Percentiles rank a stretch among this genome's conserved stretches.
These are phyloP conservation scores for Oreonectes daqikongensis DNA, from an alignment of 2,797 vertebrate genomes.

Conservation along the genomic window DNA sequence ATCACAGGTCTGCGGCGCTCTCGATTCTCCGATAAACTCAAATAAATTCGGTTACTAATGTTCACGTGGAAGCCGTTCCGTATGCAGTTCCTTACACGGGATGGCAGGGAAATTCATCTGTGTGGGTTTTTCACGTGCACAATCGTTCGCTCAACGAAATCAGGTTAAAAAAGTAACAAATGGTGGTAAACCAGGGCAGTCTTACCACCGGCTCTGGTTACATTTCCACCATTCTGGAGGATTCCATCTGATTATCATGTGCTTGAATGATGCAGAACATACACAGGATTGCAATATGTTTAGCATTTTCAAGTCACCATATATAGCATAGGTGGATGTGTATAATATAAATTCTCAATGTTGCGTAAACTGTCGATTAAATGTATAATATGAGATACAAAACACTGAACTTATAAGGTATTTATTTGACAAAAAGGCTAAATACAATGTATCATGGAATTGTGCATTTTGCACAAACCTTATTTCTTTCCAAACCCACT, in stretches of 20 bases:
- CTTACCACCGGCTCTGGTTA: not conserved
- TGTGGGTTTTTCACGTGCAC: slow-evolving; percentile 32
- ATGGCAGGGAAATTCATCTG: slow-evolving; percentile 41
- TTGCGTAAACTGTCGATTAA: too few species aligned
- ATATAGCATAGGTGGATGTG: too few species aligned
- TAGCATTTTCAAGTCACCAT: too few species aligned
- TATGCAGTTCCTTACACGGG: not conserved
- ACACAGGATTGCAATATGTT: not conserved
- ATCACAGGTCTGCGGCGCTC: slow-evolving; percentile 67
- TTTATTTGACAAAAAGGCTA: too few species aligned
- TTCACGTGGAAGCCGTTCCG: slow-evolving; percentile 29
- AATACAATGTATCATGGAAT: too few species aligned
- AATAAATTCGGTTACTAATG: slow-evolving; percentile 58
- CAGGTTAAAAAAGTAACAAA: slow-evolving; percentile 24
- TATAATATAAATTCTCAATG: too few species aligned
- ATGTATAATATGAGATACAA: too few species aligned
- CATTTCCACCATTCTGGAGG: not conserved
- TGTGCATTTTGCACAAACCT: too few species aligned
- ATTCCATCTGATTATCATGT: not conserved
- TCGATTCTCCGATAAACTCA: slow-evolving; percentile 61
- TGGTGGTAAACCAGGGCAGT: slow-evolving; percentile 6
- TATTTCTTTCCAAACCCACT: too few species aligned
- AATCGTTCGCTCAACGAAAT: slow-evolving; percentile 13
- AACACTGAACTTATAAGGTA: too few species aligned
- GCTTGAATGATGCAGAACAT: not conserved